phyloP scores from a whole-genome alignment of 2,888 invertebrate genomes.

The Orthonevra nobilis region DNA sequence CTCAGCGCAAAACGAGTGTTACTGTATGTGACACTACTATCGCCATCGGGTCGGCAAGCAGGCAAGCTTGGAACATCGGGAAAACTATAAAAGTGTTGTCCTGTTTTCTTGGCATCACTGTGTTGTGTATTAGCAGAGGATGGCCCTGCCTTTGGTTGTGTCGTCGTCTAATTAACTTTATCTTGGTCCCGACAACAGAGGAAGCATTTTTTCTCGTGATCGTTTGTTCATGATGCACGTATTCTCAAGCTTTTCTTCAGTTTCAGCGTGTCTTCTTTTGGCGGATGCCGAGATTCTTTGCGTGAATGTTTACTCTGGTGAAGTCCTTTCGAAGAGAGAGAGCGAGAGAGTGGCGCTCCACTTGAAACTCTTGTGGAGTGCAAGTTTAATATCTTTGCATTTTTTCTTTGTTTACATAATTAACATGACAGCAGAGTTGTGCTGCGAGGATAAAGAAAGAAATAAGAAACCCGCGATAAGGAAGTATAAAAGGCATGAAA shows the following conservation, averaged over 20 bases:
- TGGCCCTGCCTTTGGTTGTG: conserved; percentile 71
- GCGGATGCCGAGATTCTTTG: conserved; percentile 21
- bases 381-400: conserved; percentile 38
- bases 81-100: conserved; percentile 59
- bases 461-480: conserved; percentile 23
- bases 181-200: conserved; percentile 49
- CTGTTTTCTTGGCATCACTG: conserved; percentile 35
- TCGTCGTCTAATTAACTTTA: conserved; percentile 74
- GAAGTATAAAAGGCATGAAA: conserved; percentile 50
- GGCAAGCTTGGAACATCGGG: conserved; percentile 51
- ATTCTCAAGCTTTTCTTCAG: no score
- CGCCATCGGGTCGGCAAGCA: background rate
- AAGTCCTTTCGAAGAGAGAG: conserved; percentile 54
- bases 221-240: conserved; percentile 14
- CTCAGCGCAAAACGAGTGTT: conserved; percentile 28
- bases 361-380: conserved; percentile 31
- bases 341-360: conserved; percentile 11
- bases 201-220: conserved; percentile 50
- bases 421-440: conserved; percentile 53
- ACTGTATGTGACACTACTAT: conserved; percentile 35
- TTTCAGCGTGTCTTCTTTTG: background rate
- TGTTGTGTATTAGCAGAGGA: conserved; percentile 26
- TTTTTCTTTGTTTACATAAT: conserved; percentile 44
- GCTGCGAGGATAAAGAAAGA: background rate
- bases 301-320: conserved; percentile 48